Percentiles rank a stretch among this genome's conserved stretches.
Evolutionary conservation across 1,140 invertebrate species (phyloP).

Genomic region (Nylanderia fulva): DNA sequence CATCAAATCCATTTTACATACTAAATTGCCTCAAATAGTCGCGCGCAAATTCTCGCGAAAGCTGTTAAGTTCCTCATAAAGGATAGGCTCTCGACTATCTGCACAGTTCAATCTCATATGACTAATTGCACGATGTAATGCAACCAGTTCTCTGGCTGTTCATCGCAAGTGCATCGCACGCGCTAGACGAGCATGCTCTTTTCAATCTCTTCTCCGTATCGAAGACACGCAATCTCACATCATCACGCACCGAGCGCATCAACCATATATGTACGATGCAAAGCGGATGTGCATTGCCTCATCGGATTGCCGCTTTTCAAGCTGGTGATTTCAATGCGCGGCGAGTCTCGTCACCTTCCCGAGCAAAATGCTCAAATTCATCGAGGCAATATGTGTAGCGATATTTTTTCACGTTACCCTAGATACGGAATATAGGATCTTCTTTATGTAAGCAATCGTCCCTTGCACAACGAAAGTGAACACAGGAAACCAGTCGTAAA

Average conservation of each 20-base stretch:
- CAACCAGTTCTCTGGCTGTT: conserved; percentile 36
- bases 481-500: conserved; percentile 35
- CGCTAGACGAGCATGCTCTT: conserved; percentile 20
- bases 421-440: conserved; percentile 13
- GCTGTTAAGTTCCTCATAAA: conserved; percentile 24
- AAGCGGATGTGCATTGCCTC: conserved; percentile 57
- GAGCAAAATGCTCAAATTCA: conserved; percentile 41
- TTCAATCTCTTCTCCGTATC: conserved; percentile 37
- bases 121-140: conserved; percentile 54
- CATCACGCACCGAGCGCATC: conserved; percentile 45
- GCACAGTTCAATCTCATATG: conserved; percentile 46
- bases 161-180: conserved; percentile 33
- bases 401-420: not conserved
- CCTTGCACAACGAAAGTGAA: conserved; percentile 22
- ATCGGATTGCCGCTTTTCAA: conserved; percentile 52
- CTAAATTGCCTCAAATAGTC: conserved; percentile 20
- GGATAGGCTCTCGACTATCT: conserved; percentile 29
- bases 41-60: conserved; percentile 37
- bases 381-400: not conserved
- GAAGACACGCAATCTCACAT: conserved; percentile 53
- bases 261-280: conserved; percentile 19
- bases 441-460: conserved; percentile 33
- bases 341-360: conserved; percentile 46
- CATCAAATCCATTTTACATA: conserved; percentile 21
- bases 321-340: conserved; percentile 60